These are phyloP conservation scores for Cordylochernes scorpioides DNA, from an alignment of 2,888 invertebrate genomes.

Conservation along the genomic window DNA sequence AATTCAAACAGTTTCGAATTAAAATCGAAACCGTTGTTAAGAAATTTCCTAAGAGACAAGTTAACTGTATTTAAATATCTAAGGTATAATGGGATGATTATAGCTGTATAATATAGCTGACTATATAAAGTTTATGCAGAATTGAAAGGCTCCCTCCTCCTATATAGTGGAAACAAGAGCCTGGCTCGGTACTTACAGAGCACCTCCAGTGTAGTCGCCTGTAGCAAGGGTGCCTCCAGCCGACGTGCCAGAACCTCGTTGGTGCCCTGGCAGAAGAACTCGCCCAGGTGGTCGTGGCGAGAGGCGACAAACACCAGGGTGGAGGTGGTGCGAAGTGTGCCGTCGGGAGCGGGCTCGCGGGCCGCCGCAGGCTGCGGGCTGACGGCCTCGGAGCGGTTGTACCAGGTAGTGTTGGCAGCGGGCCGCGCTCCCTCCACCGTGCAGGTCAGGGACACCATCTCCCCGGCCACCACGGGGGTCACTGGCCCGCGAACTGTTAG, in stretches of 20 bases:
- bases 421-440: conserved; percentile 51
- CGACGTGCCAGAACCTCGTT: conserved; percentile 48
- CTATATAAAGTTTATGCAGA: too few relatives aligned
- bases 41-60: too few relatives aligned
- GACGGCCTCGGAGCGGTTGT: conserved; percentile 28
- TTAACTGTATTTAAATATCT: too few relatives aligned
- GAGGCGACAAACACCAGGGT: conserved; percentile 15
- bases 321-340: conserved; percentile 14
- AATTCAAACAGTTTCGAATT: too few relatives aligned
- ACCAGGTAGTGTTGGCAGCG: conserved; percentile 56
- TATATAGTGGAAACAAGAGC: too few relatives aligned
- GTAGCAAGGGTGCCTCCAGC: conserved; percentile 43
- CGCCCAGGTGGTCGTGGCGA: conserved; percentile 14
- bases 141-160: too few relatives aligned
- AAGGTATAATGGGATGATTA: too few relatives aligned
- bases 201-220: conserved; percentile 43
- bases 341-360: conserved; percentile 15
- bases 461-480: conserved; percentile 50
- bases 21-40: too few relatives aligned
- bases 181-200: conserved; percentile 72
- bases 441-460: conserved; percentile 48
- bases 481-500: conserved; percentile 46
- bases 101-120: too few relatives aligned
- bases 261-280: conserved; percentile 22
- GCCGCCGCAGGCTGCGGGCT: conserved; percentile 9